Evolutionary conservation across 1,140 invertebrate species (phyloP), one percentile per base, ranked within the genome.

Genomic region (Rhagoletis zephyria): DNA sequence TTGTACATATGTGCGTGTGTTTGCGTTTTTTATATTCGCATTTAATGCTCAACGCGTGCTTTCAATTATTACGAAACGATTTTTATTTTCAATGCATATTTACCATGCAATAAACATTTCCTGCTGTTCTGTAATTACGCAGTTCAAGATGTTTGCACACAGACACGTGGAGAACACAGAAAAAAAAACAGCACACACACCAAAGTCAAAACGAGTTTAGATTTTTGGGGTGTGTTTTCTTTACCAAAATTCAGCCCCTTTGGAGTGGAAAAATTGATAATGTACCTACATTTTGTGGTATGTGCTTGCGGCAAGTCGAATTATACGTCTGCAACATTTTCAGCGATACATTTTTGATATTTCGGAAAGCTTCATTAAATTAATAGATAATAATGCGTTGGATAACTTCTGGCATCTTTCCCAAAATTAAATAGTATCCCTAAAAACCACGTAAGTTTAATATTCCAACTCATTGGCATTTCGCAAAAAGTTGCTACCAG

Each of bases 91-190:
- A 56, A 12, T 9, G 74, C 0, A 81, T 81, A 81, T 81, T 81
- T 81, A 81, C 45, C 74, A 9, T 51, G 48, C 74, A 77, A 77
- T 77, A 56, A 81, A 81, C 74, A 81, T 81, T 81, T 81, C 74
- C 74, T 81, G 74, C 74, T 56, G 74, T 56, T 81, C n/a, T n/a
- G 45, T n/a, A 81, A 81, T 81, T 81, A 81, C 74, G 74, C 74
- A 81, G 74, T 81, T 81, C 74, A 81, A 81, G 74, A 81, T 81
- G 51, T 81, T 81, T 56, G 74, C 74, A 81, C 74, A 81, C 74
- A 59, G 74, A 0, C 74, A 81, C 51, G 16, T 81, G 48, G 16
- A 42, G n/a, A n/a, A n/a, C n/a, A n/a, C n/a, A n/a, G n/a, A n/a
- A 48, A 45, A 12, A 3, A 45, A 81, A 81, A n/a, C 30, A 16